Conservation (phyloP, 2,113 vertebrate genomes). For the Condylura cristata region DNA sequence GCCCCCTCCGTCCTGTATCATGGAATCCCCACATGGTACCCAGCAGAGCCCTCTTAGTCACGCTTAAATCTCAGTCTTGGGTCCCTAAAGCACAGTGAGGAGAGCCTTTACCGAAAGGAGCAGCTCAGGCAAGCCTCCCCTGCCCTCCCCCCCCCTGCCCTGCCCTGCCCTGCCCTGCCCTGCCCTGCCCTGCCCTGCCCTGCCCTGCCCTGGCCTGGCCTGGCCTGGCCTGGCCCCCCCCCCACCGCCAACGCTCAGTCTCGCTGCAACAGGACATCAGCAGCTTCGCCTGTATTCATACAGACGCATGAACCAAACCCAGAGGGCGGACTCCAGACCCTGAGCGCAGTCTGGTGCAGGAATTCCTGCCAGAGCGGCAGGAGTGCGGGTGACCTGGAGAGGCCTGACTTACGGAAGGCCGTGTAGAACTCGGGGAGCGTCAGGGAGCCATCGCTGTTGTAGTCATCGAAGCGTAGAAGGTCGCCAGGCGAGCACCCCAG, state of each 20-base stretch:
- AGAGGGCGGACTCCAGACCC: no score
- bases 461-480: slow-evolving; percentile 96
- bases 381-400: accelerated
- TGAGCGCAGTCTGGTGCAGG: accelerated
- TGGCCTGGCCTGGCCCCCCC: no score
- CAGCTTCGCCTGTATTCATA: neutral
- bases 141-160: no score
- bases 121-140: no score
- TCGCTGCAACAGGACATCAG: neutral
- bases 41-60: neutral
- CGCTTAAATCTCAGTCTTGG: neutral
- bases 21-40: accelerated
- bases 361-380: accelerated
- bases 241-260: neutral
- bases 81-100: accelerated
- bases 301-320: neutral
- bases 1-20: neutral
- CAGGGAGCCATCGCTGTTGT: slow-evolving; percentile 91
- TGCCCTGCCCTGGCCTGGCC: no score
- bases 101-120: neutral
- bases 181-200: no score
- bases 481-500: slow-evolving; percentile 91
- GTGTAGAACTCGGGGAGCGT: slow-evolving; percentile 94
- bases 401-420: slow-evolving; percentile 93
- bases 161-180: no score